A percentile compares a stretch with the other conserved stretches of the same genome.
Conservation (phyloP, 2,113 vertebrate genomes). For the Hiodon tergisus region DNA sequence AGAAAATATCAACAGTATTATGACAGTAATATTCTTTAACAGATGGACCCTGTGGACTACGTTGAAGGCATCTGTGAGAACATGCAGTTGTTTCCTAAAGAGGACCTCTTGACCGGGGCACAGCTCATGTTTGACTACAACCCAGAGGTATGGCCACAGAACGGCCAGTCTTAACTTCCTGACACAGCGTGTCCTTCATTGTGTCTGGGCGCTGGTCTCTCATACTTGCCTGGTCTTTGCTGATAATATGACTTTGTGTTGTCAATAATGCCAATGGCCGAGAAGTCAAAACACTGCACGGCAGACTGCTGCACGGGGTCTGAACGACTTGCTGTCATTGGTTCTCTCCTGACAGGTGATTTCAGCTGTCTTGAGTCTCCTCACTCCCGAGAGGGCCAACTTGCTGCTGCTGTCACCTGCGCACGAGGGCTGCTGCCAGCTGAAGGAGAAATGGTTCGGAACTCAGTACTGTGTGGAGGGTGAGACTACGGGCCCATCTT, state of each 20-base stretch:
- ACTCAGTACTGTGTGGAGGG: constrained; percentile 87
- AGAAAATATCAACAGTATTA: no score
- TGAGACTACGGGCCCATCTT: constrained; percentile 40
- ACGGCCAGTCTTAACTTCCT: no score
- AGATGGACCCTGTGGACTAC: constrained; percentile 93
- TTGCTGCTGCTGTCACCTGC: constrained; percentile 85
- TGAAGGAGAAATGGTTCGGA: constrained; percentile 89
- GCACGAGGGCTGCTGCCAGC: constrained; percentile 81
- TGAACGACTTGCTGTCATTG: constrained; percentile 34
- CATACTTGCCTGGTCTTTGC: no score
- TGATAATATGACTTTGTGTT: no score
- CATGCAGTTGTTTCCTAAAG: constrained; percentile 88
- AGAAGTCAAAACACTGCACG: no score
- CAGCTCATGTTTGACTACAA: constrained; percentile 90
- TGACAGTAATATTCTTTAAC: constrained; percentile 29
- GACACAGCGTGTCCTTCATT: no score
- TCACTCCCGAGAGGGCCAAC: constrained; percentile 83
- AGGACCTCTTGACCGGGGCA: constrained; percentile 90
- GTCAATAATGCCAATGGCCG: no score
- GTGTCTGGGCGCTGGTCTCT: no score
- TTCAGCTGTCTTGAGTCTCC: constrained; percentile 71
- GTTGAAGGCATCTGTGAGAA: constrained; percentile 93
- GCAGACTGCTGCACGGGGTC: constrained; percentile 38
- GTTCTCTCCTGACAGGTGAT: constrained; percentile 69
- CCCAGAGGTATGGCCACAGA: constrained; percentile 61